Evolutionary conservation across 2,797 vertebrate species (phyloP), one percentile per base, ranked within the genome.

Genomic region (Peromyscus eremicus): DNA sequence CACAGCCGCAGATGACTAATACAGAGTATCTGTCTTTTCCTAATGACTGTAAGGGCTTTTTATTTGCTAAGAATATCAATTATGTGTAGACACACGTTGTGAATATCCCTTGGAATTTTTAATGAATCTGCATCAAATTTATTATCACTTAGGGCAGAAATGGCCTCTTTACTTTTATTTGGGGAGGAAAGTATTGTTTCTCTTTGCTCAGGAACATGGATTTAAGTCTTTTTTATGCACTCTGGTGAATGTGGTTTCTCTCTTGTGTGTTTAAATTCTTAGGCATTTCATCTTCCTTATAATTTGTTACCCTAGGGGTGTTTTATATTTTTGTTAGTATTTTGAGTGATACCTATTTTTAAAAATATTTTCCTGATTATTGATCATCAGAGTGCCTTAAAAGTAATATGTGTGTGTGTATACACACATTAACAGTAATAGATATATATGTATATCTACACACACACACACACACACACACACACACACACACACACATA

Each of bases 21-120:
- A 55, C 16, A 10, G 40, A 81, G 10, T 40, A 16, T 76, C n/a
- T 80, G 11, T 84, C 79, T 93, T 93, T 89, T 60, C 60, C 32
- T 92, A 83, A 71, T 92, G 81, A 92, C 85, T 64, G 7, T 8
- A 46, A 64, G 80, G 46, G 17, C 23, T 83, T 95, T 92, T 57
- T 66, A 86, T 97, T 89, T 89, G 84, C 85, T 37, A 86, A 76
- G 92, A 94, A 86, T 82, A 62, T 92, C 62, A 86, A 79, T 92
- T 82, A 68, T 89, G 93, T 77, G 1, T 66, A 94, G 75, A 92
- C 40, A 71, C 55, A 64, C 49, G 12, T 77, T 66, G n/a, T 40
- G 76, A 73, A 77, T 73, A 87, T 82, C 89, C 76, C 75, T 96
- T 52, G 80, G 52, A 90, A 73, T 87, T 83, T 94, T 90, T 77